phyloP scores from a whole-genome alignment of 2,113 vertebrate genomes.

The Bungarus multicinctus region DNA sequence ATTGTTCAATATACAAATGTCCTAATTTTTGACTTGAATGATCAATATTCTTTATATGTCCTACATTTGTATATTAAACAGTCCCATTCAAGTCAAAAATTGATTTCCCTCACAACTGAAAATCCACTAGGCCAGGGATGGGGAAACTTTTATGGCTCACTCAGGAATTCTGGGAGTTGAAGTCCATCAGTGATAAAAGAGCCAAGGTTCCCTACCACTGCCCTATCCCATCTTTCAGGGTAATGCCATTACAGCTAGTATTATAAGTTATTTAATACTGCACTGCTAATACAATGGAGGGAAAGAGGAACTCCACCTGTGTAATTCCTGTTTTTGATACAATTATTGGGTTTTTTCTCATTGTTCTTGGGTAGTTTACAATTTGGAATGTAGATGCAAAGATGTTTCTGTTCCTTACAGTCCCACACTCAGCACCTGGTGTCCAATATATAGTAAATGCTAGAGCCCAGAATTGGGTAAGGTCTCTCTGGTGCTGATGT shows the following conservation, averaged over 20 bases:
- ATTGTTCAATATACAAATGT: no score
- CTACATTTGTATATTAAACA: no score
- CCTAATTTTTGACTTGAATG: no score
- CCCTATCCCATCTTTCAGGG: neutral
- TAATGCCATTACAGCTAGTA: neutral
- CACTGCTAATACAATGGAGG: neutral
- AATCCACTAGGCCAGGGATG: no score
- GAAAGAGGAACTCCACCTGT: neutral
- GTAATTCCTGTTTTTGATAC: neutral
- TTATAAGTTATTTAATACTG: neutral
- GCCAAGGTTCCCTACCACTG: no score
- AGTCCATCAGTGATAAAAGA: no score
- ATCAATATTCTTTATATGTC: no score
- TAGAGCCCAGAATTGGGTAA: neutral
- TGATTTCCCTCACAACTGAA: no score
- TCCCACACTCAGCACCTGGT: neutral
- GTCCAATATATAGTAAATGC: neutral
- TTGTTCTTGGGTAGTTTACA: neutral
- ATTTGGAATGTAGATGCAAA: neutral
- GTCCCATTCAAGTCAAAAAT: no score
- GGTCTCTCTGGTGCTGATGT: neutral
- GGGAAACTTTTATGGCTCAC: no score
- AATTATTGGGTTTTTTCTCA: neutral
- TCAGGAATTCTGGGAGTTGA: no score
- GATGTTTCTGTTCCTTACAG: neutral